Evolutionary conservation across 2,797 vertebrate genomes (phyloP).

Genomic region (Aulostomus chinensis): DNA sequence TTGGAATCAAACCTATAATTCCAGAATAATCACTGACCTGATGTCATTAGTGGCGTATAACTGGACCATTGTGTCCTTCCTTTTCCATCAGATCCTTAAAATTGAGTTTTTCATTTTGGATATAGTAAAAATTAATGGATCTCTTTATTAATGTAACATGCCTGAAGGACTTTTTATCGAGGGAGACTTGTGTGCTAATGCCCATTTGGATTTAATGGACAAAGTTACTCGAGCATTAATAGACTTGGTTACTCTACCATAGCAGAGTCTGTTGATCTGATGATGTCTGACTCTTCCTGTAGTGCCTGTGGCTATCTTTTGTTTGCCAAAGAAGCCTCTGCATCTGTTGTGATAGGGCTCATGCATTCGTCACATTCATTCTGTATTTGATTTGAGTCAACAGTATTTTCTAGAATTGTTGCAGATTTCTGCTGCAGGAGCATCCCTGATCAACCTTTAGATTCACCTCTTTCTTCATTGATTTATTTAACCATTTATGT

Average conservation of each 20-base stretch:
- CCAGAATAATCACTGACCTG: too few species aligned
- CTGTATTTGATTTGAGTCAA: constrained; percentile 17
- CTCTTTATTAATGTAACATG: constrained; percentile 14
- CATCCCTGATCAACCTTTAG: not conserved
- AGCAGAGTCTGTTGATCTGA: constrained; percentile 18
- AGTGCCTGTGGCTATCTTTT: constrained; percentile 22
- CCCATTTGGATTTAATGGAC: constrained; percentile 26
- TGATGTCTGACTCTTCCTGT: constrained; percentile 34
- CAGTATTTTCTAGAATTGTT: constrained; percentile 1
- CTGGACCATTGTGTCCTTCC: not conserved
- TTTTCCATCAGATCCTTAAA: not conserved
- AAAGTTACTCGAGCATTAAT: constrained; percentile 27
- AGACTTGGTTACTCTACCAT: constrained; percentile 25
- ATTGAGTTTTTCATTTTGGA: constrained; percentile 1
- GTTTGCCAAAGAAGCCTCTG: constrained; percentile 22
- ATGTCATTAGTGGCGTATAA: too few species aligned
- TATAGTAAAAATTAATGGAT: not conserved
- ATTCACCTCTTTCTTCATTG: not conserved
- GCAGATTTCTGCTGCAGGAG: not conserved
- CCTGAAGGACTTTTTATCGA: constrained; percentile 4
- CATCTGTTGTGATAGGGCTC: constrained; percentile 25
- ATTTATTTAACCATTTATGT: too few species aligned
- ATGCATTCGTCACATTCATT: constrained; percentile 9
- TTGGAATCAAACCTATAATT: too few species aligned
- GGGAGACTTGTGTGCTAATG: constrained; percentile 7